Percentiles rank a stretch among this genome's conserved stretches.
Conservation (phyloP, 2,113 vertebrate species). For the Circaetus gallicus region DNA sequence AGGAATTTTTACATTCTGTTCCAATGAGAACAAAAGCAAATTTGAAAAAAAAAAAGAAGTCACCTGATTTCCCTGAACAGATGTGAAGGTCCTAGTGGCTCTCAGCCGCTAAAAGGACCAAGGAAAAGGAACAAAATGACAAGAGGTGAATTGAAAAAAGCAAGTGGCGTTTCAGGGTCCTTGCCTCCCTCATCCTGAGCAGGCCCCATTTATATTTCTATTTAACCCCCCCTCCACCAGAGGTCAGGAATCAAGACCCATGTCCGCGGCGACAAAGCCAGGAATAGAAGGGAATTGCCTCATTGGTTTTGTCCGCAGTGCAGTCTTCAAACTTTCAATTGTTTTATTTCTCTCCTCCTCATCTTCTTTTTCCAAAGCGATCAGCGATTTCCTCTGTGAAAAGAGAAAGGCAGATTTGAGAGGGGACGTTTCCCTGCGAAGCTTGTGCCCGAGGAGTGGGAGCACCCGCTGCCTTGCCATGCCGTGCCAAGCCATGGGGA, state of each 20-base stretch:
- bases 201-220: background rate
- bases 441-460: rapidly evolving
- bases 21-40: background rate
- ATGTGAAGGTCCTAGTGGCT: background rate
- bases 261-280: rapidly evolving
- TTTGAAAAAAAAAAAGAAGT: background rate
- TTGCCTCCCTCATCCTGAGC: background rate
- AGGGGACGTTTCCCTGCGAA: background rate
- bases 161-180: background rate
- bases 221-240: background rate
- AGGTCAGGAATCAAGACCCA: background rate
- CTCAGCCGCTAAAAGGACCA: background rate
- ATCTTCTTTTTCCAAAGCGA: slow-evolving; percentile 94
- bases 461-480: rapidly evolving
- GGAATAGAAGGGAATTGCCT: slow-evolving; percentile 73
- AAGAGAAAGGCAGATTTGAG: slow-evolving; percentile 12
- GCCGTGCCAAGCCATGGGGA: rapidly evolving
- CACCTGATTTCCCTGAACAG: background rate
- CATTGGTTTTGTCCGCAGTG: slow-evolving; percentile 96
- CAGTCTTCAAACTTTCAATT: slow-evolving; percentile 95
- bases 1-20: background rate
- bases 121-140: background rate
- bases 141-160: background rate
- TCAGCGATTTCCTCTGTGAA: slow-evolving; percentile 89
- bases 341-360: slow-evolving; percentile 98